Evolutionary conservation across 2,113 vertebrate genomes (phyloP).

Genomic region (Trochalopteron elliotii): DNA sequence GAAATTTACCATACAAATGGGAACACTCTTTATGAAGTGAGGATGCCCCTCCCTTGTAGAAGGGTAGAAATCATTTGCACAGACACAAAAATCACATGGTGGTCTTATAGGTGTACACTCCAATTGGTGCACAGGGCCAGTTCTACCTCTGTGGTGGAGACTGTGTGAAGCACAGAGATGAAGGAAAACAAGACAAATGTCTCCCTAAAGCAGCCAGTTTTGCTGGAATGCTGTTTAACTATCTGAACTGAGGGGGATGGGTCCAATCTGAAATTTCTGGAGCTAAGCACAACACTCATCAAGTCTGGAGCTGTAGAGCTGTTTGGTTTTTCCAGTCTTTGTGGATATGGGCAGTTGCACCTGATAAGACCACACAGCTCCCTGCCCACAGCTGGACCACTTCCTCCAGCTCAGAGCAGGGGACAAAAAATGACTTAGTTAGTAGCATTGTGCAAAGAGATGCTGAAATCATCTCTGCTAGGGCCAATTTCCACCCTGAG

Average conservation of each 20-base stretch:
- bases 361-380: not conserved
- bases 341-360: not conserved
- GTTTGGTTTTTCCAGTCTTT: fast-evolving
- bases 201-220: not conserved
- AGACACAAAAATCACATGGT: not conserved
- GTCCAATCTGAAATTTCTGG: not conserved
- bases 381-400: not conserved
- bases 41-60: not conserved
- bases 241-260: fast-evolving
- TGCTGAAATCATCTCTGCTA: not conserved
- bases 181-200: not conserved
- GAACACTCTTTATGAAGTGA: not conserved
- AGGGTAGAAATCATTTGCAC: not conserved
- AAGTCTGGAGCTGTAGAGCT: not conserved
- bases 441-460: not conserved
- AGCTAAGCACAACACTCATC: not conserved
- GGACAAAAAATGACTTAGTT: fast-evolving
- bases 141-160: not conserved
- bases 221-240: not conserved
- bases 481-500: fast-evolving
- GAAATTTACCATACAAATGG: not conserved
- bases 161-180: not conserved
- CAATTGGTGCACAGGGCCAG: no score
- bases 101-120: not conserved
- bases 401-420: not conserved